A percentile compares a stretch with the other conserved stretches of the same genome.
phyloP scores from a whole-genome alignment of 2,797 vertebrate genomes.

The Momotus momota region DNA sequence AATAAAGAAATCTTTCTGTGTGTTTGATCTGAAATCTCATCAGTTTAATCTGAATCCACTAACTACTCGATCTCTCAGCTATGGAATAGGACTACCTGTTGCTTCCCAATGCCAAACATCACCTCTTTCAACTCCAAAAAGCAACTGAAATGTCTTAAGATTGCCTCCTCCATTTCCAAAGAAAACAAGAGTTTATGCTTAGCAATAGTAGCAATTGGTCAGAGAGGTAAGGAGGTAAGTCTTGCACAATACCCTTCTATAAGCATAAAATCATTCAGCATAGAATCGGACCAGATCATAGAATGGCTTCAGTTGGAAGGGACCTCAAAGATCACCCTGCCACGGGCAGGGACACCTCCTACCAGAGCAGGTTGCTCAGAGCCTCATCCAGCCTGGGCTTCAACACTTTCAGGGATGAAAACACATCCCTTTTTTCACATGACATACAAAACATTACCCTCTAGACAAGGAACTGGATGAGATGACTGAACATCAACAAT shows the following conservation, averaged over 20 bases:
- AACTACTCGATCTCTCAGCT: background rate
- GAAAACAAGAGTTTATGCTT: background rate
- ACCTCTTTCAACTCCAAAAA: background rate
- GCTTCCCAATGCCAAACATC: background rate
- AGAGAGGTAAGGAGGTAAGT: background rate
- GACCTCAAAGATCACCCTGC: too few species aligned
- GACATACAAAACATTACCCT: background rate
- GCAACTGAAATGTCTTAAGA: background rate
- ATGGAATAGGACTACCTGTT: background rate
- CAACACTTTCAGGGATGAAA: background rate
- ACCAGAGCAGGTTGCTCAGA: too few species aligned
- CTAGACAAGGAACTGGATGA: background rate
- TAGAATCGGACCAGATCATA: too few species aligned
- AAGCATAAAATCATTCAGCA: background rate
- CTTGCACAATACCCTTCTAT: background rate
- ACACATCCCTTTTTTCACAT: background rate
- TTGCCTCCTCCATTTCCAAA: background rate
- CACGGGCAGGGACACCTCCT: too few species aligned
- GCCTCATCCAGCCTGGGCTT: too few species aligned
- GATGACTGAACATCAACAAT: background rate
- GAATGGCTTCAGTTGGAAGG: too few species aligned
- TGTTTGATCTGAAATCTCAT: background rate
- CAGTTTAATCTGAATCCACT: background rate
- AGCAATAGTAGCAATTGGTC: background rate
- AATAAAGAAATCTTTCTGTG: background rate